These are phyloP conservation scores for Trissolcus brochymenae DNA, from an alignment of 2,888 invertebrate genomes.

Conservation along the genomic window DNA sequence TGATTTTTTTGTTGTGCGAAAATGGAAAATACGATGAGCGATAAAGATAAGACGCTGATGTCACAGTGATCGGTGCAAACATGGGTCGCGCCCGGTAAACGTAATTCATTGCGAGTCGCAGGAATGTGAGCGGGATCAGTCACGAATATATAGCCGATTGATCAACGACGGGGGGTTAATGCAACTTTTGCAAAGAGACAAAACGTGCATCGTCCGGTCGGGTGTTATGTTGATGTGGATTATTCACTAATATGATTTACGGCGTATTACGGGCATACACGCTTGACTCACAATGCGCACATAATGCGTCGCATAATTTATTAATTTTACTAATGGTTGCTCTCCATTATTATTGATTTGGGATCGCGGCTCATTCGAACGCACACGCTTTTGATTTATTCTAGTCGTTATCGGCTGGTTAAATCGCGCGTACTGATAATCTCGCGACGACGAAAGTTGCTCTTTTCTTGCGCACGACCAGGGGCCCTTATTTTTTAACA, in stretches of 20 bases:
- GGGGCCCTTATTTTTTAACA: conserved; percentile 27
- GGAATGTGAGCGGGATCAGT: conserved; percentile 51
- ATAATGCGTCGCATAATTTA: conserved; percentile 77
- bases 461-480: conserved; percentile 36
- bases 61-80: background rate
- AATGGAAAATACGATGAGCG: background rate
- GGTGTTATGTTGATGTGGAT: conserved; percentile 75
- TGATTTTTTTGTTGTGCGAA: too few species aligned
- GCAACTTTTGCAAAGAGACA: conserved; percentile 68
- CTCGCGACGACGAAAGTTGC: conserved; percentile 49
- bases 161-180: conserved; percentile 55
- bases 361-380: conserved; percentile 68
- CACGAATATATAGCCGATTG: conserved; percentile 53
- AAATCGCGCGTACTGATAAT: conserved; percentile 70
- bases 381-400: conserved; percentile 73
- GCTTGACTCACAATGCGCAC: conserved; percentile 75
- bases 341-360: conserved; percentile 77
- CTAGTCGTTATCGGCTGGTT: conserved; percentile 74
- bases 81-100: conserved; percentile 18
- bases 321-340: conserved; percentile 77
- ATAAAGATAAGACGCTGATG: conserved; percentile 18
- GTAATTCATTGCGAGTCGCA: conserved; percentile 10
- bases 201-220: conserved; percentile 67
- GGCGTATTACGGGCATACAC: conserved; percentile 70
- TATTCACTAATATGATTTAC: conserved; percentile 77